Base-by-base conservation (phyloP, 2,888 invertebrate species). In the Pteria penguin region DNA sequence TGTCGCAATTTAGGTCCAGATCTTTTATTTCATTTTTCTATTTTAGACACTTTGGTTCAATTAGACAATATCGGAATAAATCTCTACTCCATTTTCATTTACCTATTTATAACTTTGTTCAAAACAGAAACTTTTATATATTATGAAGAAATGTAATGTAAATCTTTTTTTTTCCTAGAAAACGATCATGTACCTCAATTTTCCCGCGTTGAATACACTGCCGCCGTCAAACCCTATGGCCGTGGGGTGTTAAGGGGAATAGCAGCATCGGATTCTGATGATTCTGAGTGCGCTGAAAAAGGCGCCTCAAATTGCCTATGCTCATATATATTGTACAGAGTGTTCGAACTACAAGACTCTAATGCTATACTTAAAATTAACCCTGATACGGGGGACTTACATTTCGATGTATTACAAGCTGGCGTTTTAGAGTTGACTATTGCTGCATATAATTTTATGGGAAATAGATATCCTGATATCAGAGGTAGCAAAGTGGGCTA, bases 371-470 rank as follows among this genome's bases (percentile, higher is more conserved):
- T 65, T 24, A 33, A 45, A 65, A 65, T 65, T 4, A 65, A 65
- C 45, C 65, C 22, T 26, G 65, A 65, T 45, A 65, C 65, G 2
- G 65, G 65, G n/a, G 65, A 65, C 26, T 24, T 65, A 8, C 36
- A 32, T 11, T 65, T 36, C 14, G 65, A 65, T 24, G 65, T 65
- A 5, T 36, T 65, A 27, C 11, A 11, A 11, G 65, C 33, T 24
- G 65, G 36, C 1, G 2, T 14, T 18, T 27, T 65, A 22, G 65
- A 36, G 18, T 22, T 65, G 26, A 36, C n/a, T 65, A 24, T 65
- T 11, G 65, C 65, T 24, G 65, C 36, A 18, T 65, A 65, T 36
- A 65, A 65, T 65, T 65, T 36, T 26, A 45, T 36, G 24, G 65
- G 27, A 22, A 27, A 26, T 65, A 36, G 45, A 1, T 36, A 65